Base-by-base conservation (phyloP, 2,888 invertebrate species). In the Creontiades dilutus region DNA sequence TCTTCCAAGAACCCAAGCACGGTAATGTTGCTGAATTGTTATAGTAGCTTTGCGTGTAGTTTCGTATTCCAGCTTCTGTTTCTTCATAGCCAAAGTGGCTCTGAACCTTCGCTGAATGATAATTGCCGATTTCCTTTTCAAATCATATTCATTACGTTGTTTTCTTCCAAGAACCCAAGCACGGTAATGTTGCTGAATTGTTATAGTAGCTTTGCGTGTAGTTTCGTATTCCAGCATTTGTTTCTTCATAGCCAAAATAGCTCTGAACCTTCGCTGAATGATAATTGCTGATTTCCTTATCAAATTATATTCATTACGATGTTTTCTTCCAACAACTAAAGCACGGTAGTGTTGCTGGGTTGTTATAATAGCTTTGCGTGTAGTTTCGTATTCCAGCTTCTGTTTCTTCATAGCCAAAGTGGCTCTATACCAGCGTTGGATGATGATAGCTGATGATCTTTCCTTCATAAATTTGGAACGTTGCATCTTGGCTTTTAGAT, bases 41-140 rank as follows among this genome's bases (percentile, higher is more conserved):
- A 89, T 1, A 13, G 75, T 90, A 23, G 89, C 84, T 0, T 90
- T 90, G 0, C 92, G 92, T 12, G 37, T 37, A 19, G 19, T 61
- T 19, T 23, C 46, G 57, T 75, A 75, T 47, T 37, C 3, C 19
- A n/a, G 55, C 9, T 81, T 68, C 47, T 93, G 91, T 14, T 92
- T 91, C 52, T 92, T 37, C 78, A 78, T 88, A 14, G 48, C 27
- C 68, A 93, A 93, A 11, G 93, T 92, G 0, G 94, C 93, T 78
- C 94, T 94, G 14, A 28, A 89, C 89, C 89, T 84, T 3, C 57
- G 82, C 28, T 89, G 89, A 16, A 85, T 78, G 16, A 2, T 48
- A 16, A 47, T 13, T 11, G 27, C 80, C 0, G 37, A 46, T 28
- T 52, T 7, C 23, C 48, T 80, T n/a, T 57, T 57, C 0, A 90